A percentile compares a stretch with the other conserved stretches of the same genome.
phyloP scores from a whole-genome alignment of 2,797 vertebrate genomes.

The Pseudotriccus pelzelni region DNA sequence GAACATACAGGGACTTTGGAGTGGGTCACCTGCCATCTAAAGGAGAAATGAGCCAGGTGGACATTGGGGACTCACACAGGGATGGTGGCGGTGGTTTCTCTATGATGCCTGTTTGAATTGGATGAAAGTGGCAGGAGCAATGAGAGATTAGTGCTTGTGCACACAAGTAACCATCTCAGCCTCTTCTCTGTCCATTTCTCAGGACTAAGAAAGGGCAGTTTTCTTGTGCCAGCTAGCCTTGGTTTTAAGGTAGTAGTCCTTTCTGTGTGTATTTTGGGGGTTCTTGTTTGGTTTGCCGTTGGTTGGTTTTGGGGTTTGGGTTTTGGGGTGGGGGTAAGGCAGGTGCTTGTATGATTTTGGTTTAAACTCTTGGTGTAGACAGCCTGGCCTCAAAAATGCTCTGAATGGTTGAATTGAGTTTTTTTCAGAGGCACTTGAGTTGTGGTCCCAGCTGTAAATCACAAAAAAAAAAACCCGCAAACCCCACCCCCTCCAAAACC shows the following conservation, averaged over 20 bases:
- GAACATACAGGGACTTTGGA: neutral
- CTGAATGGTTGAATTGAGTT: neutral
- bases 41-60: neutral
- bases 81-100: neutral
- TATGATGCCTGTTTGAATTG: neutral
- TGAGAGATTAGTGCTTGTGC: rapidly evolving
- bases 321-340: no score
- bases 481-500: no score
- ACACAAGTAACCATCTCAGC: neutral
- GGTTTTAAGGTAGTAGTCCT: neutral
- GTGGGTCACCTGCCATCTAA: neutral
- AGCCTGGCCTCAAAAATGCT: neutral
- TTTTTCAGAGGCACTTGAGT: neutral
- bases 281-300: neutral
- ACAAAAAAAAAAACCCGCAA: neutral
- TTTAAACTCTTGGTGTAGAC: neutral
- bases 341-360: neutral
- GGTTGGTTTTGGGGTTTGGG: neutral
- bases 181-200: rapidly evolving
- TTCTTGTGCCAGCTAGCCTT: neutral
- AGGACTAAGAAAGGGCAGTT: neutral
- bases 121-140: neutral
- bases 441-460: neutral
- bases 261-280: neutral
- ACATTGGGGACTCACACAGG: neutral